These are phyloP conservation scores for Apamea anceps DNA, from an alignment of 2,888 invertebrate genomes.

Conservation along the genomic window DNA sequence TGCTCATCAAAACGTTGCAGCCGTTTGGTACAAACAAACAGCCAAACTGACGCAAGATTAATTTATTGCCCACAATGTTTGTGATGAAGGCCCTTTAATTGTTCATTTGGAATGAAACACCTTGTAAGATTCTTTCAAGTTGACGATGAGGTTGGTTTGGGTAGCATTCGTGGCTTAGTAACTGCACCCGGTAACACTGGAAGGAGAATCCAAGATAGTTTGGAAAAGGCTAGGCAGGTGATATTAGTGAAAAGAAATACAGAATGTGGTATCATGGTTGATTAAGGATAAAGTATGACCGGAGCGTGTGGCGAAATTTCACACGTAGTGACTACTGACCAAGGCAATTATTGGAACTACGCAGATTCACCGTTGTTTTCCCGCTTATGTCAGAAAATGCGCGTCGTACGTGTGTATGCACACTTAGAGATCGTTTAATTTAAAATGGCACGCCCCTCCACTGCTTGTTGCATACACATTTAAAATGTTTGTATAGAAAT, in stretches of 20 bases:
- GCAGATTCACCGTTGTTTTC: background rate
- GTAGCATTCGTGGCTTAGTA: background rate
- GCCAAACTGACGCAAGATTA: constrained; percentile 5
- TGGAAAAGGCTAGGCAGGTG: background rate
- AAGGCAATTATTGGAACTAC: background rate
- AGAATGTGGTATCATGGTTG: background rate
- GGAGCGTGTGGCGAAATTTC: background rate
- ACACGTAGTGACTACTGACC: background rate
- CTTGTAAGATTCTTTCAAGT: background rate
- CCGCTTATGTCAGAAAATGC: background rate
- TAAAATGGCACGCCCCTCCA: too few relatives aligned
- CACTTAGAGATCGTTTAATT: too few relatives aligned
- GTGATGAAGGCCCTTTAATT: constrained; percentile 16
- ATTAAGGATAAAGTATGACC: background rate
- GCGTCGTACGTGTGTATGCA: too few relatives aligned
- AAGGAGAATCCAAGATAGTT: background rate
- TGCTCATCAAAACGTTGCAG: constrained; percentile 39
- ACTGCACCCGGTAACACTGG: background rate
- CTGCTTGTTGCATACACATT: too few relatives aligned
- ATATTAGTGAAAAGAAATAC: background rate
- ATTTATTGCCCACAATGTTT: constrained; percentile 48
- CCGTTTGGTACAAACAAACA: constrained; percentile 43
- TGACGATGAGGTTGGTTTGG: background rate
- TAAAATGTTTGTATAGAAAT: too few relatives aligned
- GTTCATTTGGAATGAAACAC: background rate